Percentiles rank a stretch among this genome's conserved stretches.
Conservation (phyloP, 2,797 vertebrate species). For the Anolis apletophallus region DNA sequence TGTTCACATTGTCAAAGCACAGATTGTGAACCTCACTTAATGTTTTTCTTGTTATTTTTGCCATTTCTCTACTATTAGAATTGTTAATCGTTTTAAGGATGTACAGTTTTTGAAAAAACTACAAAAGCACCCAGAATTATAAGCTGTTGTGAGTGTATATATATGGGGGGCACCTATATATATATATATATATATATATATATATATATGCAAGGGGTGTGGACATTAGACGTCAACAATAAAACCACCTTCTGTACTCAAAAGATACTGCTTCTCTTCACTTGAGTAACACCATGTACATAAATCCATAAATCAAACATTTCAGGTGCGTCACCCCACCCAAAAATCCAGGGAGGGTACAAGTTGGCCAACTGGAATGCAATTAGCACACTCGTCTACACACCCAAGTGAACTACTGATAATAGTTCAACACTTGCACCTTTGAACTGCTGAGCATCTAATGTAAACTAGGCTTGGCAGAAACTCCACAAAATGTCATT, state of each 20-base stretch:
- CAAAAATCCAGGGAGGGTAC: slow-evolving; percentile 32
- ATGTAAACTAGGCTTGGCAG: background rate
- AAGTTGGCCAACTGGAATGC: background rate
- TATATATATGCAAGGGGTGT: background rate
- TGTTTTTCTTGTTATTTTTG: too few species aligned
- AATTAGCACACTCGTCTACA: background rate
- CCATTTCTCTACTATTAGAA: too few species aligned
- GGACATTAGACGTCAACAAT: background rate
- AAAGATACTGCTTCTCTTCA: background rate
- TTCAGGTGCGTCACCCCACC: slow-evolving; percentile 30
- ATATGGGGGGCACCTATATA: too few species aligned
- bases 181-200: background rate
- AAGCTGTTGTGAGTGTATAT: too few species aligned
- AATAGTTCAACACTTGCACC: background rate
- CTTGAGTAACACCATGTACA: background rate
- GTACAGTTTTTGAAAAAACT: too few species aligned
- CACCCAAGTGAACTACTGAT: background rate
- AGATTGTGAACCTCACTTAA: too few species aligned
- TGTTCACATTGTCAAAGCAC: too few species aligned
- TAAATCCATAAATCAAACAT: slow-evolving; percentile 19
- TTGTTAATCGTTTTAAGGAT: too few species aligned
- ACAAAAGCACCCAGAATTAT: too few species aligned
- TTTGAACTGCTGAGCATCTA: accelerated
- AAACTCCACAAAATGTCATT: background rate
- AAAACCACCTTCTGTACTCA: slow-evolving; percentile 31